Evolutionary conservation across 53 echinoderm and acorn worm species (phyloP).

Genomic region (Astropecten irregularis): DNA sequence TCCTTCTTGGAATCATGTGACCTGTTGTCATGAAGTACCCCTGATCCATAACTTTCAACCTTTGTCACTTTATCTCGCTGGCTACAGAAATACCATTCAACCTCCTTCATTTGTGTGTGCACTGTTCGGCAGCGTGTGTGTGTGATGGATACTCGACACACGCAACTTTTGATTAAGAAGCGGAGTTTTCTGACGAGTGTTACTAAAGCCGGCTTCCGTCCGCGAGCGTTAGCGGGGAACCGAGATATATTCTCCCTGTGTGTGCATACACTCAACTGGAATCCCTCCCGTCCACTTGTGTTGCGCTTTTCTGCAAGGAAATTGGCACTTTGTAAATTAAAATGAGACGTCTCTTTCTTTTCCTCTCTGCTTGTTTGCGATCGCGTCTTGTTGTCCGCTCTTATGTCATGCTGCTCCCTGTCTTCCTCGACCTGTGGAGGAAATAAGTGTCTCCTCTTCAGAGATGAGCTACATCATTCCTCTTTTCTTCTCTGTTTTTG

Average conservation of each 20-base stretch:
- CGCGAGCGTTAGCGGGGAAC: background rate
- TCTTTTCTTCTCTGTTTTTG: background rate
- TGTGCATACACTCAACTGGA: background rate
- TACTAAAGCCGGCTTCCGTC: conserved; percentile 30
- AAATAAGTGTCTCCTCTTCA: conserved; percentile 13
- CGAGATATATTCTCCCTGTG: background rate
- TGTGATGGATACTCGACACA: conserved; percentile 6
- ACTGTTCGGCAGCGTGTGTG: too few species aligned
- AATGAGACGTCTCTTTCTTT: background rate
- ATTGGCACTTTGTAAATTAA: conserved; percentile 8
- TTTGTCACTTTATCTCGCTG: conserved; percentile 17
- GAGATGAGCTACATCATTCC: background rate
- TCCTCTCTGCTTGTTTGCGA: background rate
- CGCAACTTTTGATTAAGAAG: conserved; percentile 37
- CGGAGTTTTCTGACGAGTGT: conserved; percentile 10
- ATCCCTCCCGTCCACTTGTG: background rate
- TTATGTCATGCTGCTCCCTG: background rate
- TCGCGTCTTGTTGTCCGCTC: background rate
- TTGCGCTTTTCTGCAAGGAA: background rate
- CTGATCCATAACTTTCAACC: background rate
- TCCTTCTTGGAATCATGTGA: too few species aligned
- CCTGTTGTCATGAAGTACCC: too few species aligned
- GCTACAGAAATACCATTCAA: too few species aligned
- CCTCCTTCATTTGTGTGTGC: too few species aligned
- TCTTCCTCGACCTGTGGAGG: conserved; percentile 11